Conservation (phyloP, 2,113 vertebrate species). For the Perca fluviatilis region DNA sequence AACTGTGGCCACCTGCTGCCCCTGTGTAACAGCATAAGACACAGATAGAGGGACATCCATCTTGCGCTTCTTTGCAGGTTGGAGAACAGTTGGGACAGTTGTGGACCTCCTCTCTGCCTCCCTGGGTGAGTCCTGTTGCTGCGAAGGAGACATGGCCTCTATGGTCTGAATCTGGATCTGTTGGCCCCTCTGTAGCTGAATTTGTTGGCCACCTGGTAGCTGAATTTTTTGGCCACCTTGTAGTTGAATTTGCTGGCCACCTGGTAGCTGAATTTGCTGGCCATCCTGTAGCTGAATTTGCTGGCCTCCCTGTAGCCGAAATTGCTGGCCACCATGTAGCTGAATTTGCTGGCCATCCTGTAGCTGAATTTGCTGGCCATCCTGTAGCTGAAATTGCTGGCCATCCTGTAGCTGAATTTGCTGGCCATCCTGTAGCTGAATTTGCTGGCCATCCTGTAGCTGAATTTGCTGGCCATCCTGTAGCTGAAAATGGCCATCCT, state of each 20-base stretch:
- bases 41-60: conserved; percentile 97
- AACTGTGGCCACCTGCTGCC: conserved; percentile 97
- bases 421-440: conserved; percentile 57
- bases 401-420: conserved; percentile 74
- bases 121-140: conserved; percentile 91
- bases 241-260: conserved; percentile 47
- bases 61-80: conserved; percentile 99
- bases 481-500: conserved; percentile 80
- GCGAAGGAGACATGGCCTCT: conserved; percentile 91
- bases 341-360: conserved; percentile 84
- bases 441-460: conserved; percentile 63
- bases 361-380: conserved; percentile 90
- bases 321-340: conserved; percentile 83
- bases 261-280: conserved; percentile 46
- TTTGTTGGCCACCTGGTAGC: conserved; percentile 68
- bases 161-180: conserved; percentile 98
- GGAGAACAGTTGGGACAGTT: conserved; percentile 91
- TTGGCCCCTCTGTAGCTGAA: conserved; percentile 84
- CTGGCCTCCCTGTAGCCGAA: conserved; percentile 49
- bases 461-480: conserved; percentile 72
- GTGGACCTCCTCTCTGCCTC: conserved; percentile 90
- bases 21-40: conserved; percentile 94
- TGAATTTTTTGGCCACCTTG: conserved; percentile 53
- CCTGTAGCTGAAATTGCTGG: conserved; percentile 89
- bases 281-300: conserved; percentile 49